These are phyloP conservation scores for Lepilemur septentrionalis DNA, from an alignment of 2,797 vertebrate genomes.

Conservation along the genomic window DNA sequence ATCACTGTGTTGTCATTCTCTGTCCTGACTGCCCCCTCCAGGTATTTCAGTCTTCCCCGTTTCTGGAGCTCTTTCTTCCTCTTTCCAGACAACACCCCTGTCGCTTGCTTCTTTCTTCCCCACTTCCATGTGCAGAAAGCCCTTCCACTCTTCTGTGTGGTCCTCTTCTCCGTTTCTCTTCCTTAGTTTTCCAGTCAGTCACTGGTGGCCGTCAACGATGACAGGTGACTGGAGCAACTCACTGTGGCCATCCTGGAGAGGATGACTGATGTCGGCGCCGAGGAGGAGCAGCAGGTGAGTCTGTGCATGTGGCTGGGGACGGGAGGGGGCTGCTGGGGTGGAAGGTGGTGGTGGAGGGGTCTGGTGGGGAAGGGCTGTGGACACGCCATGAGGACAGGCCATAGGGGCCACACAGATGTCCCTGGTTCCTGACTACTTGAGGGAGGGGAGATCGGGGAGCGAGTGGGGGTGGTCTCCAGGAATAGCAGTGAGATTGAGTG, in stretches of 20 bases:
- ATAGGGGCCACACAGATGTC: neutral
- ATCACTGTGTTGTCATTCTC: neutral
- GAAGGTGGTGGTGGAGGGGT: no score
- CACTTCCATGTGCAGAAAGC: no score
- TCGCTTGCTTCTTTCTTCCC: neutral
- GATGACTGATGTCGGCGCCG: neutral
- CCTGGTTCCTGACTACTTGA: no score
- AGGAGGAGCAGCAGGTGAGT: neutral
- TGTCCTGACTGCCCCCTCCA: neutral
- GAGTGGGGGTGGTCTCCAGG: no score
- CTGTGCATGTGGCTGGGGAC: neutral
- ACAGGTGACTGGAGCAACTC: slow-evolving; percentile 30
- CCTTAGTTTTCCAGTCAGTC: slow-evolving; percentile 35
- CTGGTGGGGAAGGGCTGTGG: neutral
- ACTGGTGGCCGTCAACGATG: slow-evolving; percentile 13
- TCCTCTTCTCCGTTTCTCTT: neutral
- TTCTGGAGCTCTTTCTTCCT: neutral
- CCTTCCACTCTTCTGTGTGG: neutral
- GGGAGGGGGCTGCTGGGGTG: accelerated
- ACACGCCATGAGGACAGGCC: neutral
- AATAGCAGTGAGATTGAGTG: no score
- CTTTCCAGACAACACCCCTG: neutral
- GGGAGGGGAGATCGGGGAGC: no score
- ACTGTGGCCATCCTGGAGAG: neutral
- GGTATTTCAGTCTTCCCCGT: neutral